Conservation (phyloP, 2,113 vertebrate genomes). For the Seriola aureovittata region DNA sequence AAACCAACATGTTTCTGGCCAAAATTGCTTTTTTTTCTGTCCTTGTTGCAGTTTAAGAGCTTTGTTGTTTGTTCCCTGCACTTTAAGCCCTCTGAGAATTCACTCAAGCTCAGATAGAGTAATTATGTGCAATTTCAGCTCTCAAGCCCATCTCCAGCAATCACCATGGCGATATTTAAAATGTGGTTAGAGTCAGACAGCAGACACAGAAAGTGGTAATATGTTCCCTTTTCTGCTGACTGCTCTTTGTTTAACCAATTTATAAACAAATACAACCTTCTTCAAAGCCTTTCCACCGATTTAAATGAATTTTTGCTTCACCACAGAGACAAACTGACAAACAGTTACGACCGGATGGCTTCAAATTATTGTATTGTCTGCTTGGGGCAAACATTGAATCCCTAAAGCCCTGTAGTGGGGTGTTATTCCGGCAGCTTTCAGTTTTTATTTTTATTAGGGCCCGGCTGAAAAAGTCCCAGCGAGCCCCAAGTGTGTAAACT, state of each 20-base stretch:
- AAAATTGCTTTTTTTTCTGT: conserved; percentile 56
- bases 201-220: conserved; percentile 63
- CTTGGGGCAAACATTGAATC: conserved; percentile 45
- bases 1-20: conserved; percentile 16
- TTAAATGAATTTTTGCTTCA: conserved; percentile 21
- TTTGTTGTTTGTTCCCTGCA: conserved; percentile 67
- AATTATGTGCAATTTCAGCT: conserved; percentile 85
- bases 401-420: conserved; percentile 11
- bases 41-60: conserved; percentile 57
- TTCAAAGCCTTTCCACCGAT: conserved; percentile 30
- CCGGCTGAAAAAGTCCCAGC: conserved; percentile 68
- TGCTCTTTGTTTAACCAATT: conserved; percentile 44
- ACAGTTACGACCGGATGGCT: conserved; percentile 23
- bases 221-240: conserved; percentile 45
- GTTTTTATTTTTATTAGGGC: conserved; percentile 54
- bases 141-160: conserved; percentile 80
- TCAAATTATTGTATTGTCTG: conserved; percentile 41
- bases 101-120: conserved; percentile 75
- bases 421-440: conserved; percentile 33
- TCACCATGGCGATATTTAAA: conserved; percentile 85
- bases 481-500: conserved; percentile 61
- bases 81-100: conserved; percentile 72
- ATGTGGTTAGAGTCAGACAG: conserved; percentile 74
- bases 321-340: conserved; percentile 19
- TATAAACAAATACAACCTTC: conserved; percentile 50